These are phyloP conservation scores for Taphrorychus bicolor DNA, from an alignment of 2,888 invertebrate genomes.

Conservation along the genomic window DNA sequence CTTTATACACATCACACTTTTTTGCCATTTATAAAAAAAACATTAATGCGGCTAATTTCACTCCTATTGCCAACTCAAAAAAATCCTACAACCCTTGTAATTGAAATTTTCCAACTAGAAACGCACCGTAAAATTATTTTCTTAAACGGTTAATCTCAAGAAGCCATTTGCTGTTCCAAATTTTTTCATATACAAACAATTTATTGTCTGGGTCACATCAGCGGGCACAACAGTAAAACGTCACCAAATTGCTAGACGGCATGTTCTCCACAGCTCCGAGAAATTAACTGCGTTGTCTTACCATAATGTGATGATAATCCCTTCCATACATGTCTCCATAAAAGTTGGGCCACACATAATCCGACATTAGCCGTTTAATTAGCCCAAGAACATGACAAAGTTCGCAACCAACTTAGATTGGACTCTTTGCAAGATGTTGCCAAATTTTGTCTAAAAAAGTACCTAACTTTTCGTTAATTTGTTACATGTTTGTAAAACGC, in stretches of 20 bases:
- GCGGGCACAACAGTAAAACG: background rate
- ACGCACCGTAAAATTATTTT: too few species aligned
- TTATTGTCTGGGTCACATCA: background rate
- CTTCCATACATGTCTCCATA: conserved; percentile 41
- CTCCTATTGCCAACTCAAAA: too few species aligned
- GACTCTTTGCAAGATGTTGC: conserved; percentile 22
- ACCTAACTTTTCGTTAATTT: too few species aligned
- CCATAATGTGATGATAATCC: conserved; percentile 37
- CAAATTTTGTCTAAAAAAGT: background rate
- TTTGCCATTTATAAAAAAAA: too few species aligned
- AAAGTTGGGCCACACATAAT: conserved; percentile 39
- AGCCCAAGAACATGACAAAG: conserved; percentile 34
- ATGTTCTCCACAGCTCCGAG: background rate
- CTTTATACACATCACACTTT: too few species aligned
- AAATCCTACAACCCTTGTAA: too few species aligned
- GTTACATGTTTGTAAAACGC: too few species aligned
- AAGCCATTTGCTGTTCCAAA: too few species aligned
- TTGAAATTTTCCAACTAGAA: too few species aligned
- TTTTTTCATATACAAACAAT: too few species aligned
- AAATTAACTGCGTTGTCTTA: conserved; percentile 29
- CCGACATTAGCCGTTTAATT: conserved; percentile 41
- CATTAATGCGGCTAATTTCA: too few species aligned
- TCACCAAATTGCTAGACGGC: background rate
- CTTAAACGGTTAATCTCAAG: too few species aligned
- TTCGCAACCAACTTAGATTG: conserved; percentile 11